phyloP scores from a whole-genome alignment of 2,113 vertebrate genomes.

The Calonectris borealis region DNA sequence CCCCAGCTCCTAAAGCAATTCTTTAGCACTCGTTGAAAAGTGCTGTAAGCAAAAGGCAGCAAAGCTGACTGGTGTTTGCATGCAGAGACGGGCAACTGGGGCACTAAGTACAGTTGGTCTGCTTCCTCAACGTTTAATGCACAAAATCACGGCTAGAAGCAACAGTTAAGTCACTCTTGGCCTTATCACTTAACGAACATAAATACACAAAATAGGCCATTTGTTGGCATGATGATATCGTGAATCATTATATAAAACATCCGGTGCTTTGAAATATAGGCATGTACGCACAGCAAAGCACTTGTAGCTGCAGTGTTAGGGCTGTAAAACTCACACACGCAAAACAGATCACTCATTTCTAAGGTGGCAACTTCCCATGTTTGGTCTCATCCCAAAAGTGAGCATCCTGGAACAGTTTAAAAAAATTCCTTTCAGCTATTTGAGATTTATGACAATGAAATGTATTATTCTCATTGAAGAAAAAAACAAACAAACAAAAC shows the following conservation, averaged over 20 bases:
- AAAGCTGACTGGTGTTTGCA: constrained; percentile 51
- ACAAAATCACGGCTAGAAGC: constrained; percentile 12
- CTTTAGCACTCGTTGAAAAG: constrained; percentile 73
- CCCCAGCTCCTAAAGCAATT: constrained; percentile 70
- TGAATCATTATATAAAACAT: constrained; percentile 38
- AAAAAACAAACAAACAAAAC: background rate
- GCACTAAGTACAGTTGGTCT: background rate
- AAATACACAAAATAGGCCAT: background rate
- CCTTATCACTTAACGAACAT: constrained; percentile 28
- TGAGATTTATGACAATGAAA: background rate
- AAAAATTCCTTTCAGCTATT: background rate
- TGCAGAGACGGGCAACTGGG: constrained; percentile 8
- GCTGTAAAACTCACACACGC: background rate
- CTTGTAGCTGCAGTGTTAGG: background rate
- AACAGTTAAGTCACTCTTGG: constrained; percentile 16
- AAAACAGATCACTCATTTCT: background rate
- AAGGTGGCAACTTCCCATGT: background rate
- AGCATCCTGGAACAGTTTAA: background rate
- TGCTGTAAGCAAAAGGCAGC: constrained; percentile 60
- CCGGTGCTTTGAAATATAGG: constrained; percentile 25
- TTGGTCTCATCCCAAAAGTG: background rate
- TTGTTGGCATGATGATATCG: background rate
- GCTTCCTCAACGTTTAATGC: background rate
- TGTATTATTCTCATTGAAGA: background rate
- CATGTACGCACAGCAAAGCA: background rate